Base-by-base conservation (phyloP, 35 echinoderm and acorn worm genomes). In the Apostichopus parvimensis region DNA sequence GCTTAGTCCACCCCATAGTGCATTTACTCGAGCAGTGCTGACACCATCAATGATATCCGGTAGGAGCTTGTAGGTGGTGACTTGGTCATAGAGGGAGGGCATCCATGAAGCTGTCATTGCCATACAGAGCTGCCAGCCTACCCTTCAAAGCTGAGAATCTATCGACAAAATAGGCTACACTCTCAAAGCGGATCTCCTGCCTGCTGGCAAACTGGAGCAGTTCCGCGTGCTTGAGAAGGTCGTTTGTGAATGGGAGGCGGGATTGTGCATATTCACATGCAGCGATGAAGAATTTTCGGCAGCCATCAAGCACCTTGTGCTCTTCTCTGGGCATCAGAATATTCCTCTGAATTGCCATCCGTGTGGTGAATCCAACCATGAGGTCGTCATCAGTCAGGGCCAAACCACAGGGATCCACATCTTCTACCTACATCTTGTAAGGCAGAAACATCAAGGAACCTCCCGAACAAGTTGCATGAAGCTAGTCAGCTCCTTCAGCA, bases 301-400 rank as follows among this genome's bases (percentile, higher is more conserved):
- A 77, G 8, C 73, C 73, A 77, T 15, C 8, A 8, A 77, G 14
- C 73, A 77, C 73, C 9, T 6, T 15, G 14, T 77, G 8, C 73
- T 77, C 73, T 26, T 77, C 73, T 15, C 73, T 77, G 73, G 73
- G 73, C 73, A 77, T 11, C 17, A 77, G 17, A 15, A 11, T 26
- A 26, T 77, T 6, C 24, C 17, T 15, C 24, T 77, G 8, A 6
- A 77, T 77, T 77, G 6, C 14, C 14, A 26, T 6, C 24, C 73
- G 73, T 77, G 73, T 77, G 9, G 73, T 77, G 73, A 77, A 77
- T 6, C 73, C 73, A 21, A 77, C 73, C 73, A 77, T 77, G 24
- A 77, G 9, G 24, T 77, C 73, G 17, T 26, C 17, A 15, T 77
- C 17, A 11, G 73, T 6, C 73, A 77, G 73, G 17, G 17, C 6